Evolutionary conservation across 2,113 vertebrate genomes (phyloP).

Genomic region (Excalfactoria chinensis): DNA sequence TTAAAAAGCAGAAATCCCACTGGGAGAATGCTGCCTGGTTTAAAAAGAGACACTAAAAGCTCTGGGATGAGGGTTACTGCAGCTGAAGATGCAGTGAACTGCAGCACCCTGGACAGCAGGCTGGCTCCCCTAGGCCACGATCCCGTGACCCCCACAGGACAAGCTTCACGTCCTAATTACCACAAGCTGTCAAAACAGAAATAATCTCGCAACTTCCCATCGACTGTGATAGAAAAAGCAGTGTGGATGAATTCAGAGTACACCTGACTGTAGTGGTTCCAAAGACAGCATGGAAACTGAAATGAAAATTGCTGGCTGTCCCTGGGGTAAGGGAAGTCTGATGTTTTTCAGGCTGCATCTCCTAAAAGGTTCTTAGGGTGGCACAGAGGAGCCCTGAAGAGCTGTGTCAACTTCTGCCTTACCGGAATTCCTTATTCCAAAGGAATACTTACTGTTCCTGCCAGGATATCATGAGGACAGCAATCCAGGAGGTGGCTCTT

Average conservation of each 20-base stretch:
- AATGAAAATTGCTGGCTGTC: not conserved
- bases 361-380: not conserved
- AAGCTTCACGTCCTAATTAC: not conserved
- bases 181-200: not conserved
- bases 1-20: not conserved
- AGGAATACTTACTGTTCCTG: slow-evolving; percentile 90
- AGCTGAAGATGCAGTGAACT: not conserved
- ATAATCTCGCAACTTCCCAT: not conserved
- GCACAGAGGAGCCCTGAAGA: not conserved
- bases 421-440: not conserved
- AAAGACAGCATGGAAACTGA: not conserved
- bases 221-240: not conserved
- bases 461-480: slow-evolving; percentile 98
- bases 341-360: not conserved
- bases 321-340: not conserved
- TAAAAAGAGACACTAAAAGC: not conserved
- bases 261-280: not conserved
- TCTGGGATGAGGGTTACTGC: not conserved
- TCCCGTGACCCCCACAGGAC: fast-evolving
- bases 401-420: not conserved
- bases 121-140: not conserved
- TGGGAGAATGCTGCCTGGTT: fast-evolving
- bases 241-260: not conserved
- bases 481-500: slow-evolving; percentile 99
- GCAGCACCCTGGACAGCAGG: not conserved